These are phyloP conservation scores for Characodon lateralis DNA, from an alignment of 2,797 vertebrate species.

Conservation along the genomic window DNA sequence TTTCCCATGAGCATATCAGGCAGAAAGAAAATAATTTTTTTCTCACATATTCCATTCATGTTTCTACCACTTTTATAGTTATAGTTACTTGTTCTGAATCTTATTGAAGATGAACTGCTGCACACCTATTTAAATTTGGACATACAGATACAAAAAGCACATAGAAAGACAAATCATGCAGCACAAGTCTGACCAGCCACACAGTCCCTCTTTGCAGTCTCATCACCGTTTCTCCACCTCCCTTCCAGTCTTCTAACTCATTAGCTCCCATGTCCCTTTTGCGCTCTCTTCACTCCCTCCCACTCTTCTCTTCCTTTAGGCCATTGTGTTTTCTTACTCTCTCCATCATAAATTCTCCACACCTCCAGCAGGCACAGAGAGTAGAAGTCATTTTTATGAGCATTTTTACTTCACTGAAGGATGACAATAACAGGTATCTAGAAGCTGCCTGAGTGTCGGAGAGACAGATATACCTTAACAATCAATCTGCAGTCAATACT, in stretches of 20 bases:
- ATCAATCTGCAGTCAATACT: conserved; percentile 40
- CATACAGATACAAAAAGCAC: conserved; percentile 31
- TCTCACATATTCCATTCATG: conserved; percentile 8
- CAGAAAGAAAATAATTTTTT: conserved; percentile 9
- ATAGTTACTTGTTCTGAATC: conserved; percentile 16
- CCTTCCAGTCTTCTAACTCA: conserved; percentile 54
- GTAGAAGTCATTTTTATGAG: conserved; percentile 72
- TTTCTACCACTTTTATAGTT: conserved; percentile 20
- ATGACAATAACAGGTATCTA: conserved; percentile 67
- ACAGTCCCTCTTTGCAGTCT: conserved; percentile 31
- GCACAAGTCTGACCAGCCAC: conserved; percentile 15
- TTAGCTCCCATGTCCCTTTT: conserved; percentile 42
- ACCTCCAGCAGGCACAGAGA: conserved; percentile 55
- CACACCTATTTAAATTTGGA: conserved; percentile 21
- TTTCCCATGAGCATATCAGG: conserved; percentile 32
- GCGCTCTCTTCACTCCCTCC: conserved; percentile 42
- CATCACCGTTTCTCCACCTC: conserved; percentile 39
- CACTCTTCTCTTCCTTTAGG: conserved; percentile 52
- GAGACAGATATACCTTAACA: conserved; percentile 6
- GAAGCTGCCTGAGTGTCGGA: conserved; percentile 7
- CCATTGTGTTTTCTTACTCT: conserved; percentile 34
- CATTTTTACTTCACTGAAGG: conserved; percentile 54
- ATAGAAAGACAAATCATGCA: conserved; percentile 11
- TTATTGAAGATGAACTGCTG: not conserved
- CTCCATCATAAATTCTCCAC: conserved; percentile 71